phyloP scores from a whole-genome alignment of 2,113 vertebrate genomes.

The Mobula hypostoma region DNA sequence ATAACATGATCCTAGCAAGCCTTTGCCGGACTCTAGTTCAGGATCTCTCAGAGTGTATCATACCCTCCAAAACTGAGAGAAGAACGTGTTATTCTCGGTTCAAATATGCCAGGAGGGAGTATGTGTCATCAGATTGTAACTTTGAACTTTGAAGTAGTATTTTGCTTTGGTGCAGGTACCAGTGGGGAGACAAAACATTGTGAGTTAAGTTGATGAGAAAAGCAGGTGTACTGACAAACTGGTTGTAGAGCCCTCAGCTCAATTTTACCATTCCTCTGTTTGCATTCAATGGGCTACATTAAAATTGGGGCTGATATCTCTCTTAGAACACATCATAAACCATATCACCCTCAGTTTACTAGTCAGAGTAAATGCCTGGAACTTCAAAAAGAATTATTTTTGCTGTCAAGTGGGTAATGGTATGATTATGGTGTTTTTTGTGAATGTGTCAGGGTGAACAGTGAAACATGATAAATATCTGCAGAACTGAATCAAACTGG shows the following conservation, averaged over 20 bases:
- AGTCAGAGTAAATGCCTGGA: neutral
- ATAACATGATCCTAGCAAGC: neutral
- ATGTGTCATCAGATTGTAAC: neutral
- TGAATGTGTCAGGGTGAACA: neutral
- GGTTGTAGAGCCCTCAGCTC: neutral
- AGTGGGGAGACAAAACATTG: neutral
- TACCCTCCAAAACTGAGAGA: neutral
- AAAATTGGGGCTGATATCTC: neutral
- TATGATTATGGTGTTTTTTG: neutral
- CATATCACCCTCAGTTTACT: neutral
- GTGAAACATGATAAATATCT: conserved; percentile 28
- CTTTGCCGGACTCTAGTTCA: neutral
- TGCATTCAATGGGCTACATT: neutral
- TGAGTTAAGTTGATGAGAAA: neutral
- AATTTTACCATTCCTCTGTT: neutral
- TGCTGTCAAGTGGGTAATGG: neutral
- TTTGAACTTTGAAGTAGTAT: neutral
- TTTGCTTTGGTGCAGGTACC: neutral
- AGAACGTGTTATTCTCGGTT: neutral
- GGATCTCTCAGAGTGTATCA: neutral
- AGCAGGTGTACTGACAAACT: neutral
- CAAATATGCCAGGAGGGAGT: neutral
- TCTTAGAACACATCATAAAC: neutral
- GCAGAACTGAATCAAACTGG: neutral
- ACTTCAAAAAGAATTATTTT: neutral